Evolutionary conservation across 2,113 vertebrate genomes (phyloP).

Genomic region (Spea multiplicata): DNA sequence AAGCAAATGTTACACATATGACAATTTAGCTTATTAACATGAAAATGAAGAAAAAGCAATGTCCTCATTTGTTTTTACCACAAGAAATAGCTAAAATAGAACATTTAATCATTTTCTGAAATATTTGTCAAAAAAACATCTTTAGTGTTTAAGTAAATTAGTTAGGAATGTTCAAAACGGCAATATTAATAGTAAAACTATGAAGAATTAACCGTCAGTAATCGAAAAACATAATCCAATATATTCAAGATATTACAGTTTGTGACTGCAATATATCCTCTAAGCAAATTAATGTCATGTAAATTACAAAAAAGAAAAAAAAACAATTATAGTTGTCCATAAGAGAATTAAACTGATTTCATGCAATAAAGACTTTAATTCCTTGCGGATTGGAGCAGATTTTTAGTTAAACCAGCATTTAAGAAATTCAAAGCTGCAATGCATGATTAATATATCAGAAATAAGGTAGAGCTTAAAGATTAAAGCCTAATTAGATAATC

Average conservation of each 20-base stretch:
- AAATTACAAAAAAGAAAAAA: constrained; percentile 17
- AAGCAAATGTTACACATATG: background rate
- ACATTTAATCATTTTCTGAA: constrained; percentile 20
- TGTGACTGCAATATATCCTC: constrained; percentile 30
- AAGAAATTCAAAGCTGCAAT: constrained; percentile 30
- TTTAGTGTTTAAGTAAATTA: background rate
- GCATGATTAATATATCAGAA: constrained; percentile 29
- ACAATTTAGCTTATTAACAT: constrained; percentile 21
- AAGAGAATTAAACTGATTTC: constrained; percentile 41
- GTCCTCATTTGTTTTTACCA: background rate
- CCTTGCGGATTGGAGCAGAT: constrained; percentile 31
- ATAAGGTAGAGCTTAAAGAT: constrained; percentile 24
- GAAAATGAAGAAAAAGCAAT: constrained; percentile 27
- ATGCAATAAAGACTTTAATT: constrained; percentile 35
- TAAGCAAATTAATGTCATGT: constrained; percentile 32
- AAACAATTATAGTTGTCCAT: constrained; percentile 32
- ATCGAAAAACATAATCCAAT: constrained; percentile 33
- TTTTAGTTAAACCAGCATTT: constrained; percentile 38
- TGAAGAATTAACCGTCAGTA: constrained; percentile 15
- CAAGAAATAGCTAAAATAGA: constrained; percentile 5
- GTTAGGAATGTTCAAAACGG: background rate
- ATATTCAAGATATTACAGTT: constrained; percentile 35
- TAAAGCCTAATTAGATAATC: constrained; percentile 38
- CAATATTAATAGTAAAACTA: constrained; percentile 17
- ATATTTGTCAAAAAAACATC: background rate